Evolutionary conservation across 2,113 vertebrate genomes (phyloP).

Genomic region (Dasypus novemcinctus): DNA sequence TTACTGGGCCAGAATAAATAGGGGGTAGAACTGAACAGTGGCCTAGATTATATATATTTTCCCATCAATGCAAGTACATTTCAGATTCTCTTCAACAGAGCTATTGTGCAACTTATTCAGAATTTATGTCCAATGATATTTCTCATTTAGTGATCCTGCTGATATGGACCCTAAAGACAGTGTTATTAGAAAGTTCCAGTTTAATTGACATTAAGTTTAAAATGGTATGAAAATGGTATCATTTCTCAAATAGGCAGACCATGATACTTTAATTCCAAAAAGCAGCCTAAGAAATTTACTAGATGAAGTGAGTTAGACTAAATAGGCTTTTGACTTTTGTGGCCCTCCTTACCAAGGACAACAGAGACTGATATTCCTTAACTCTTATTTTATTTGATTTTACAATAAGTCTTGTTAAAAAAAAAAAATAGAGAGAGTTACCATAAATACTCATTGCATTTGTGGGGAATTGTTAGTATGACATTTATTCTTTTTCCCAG

Average conservation of each 20-base stretch:
- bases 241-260: background rate
- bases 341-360: background rate
- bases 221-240: background rate
- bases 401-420: background rate
- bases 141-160: background rate
- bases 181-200: background rate
- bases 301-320: background rate
- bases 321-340: background rate
- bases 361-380: background rate
- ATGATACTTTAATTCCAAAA: conserved; percentile 6
- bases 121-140: background rate
- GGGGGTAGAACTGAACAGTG: background rate
- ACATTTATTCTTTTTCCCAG: background rate
- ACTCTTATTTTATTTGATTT: conserved; percentile 2
- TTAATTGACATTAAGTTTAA: background rate
- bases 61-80: background rate
- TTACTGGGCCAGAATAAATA: background rate
- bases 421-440: background rate
- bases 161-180: background rate
- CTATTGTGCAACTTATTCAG: background rate
- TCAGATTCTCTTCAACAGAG: background rate
- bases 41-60: background rate
- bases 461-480: background rate
- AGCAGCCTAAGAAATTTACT: background rate
- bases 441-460: background rate